These are phyloP conservation scores for Pteria penguin DNA, from an alignment of 2,888 invertebrate species.

Conservation along the genomic window DNA sequence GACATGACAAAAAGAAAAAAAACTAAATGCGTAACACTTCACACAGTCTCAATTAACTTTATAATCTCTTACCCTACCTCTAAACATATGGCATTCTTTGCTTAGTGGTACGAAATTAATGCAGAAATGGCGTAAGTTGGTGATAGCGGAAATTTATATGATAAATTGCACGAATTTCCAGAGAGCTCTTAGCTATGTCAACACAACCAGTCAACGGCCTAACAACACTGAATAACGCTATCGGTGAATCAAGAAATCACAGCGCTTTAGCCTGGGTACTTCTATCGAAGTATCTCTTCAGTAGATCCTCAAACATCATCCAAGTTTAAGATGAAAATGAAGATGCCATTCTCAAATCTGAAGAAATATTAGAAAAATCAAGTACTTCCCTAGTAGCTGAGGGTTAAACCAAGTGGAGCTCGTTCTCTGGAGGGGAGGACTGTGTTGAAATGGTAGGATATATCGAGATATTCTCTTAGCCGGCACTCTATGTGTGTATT, in stretches of 20 bases:
- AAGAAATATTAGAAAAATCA: too few species aligned
- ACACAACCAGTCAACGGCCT: not conserved
- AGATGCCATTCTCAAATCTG: conserved; percentile 8
- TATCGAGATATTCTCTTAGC: too few species aligned
- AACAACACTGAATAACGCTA: conserved; percentile 8
- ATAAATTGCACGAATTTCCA: conserved; percentile 40
- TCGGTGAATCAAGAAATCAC: conserved; percentile 1
- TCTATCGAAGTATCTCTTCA: too few species aligned
- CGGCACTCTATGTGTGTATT: too few species aligned
- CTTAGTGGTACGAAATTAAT: conserved; percentile 33
- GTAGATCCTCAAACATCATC: too few species aligned
- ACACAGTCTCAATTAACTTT: not conserved
- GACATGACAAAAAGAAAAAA: too few species aligned
- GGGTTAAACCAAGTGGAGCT: too few species aligned
- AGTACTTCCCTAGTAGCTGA: too few species aligned
- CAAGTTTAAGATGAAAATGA: too few species aligned
- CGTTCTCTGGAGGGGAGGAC: too few species aligned
- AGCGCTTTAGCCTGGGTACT: not conserved
- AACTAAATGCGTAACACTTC: not conserved
- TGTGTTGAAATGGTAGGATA: too few species aligned
- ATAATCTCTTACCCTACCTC: not conserved
- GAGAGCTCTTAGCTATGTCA: conserved; percentile 23
- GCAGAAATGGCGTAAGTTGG: conserved; percentile 26
- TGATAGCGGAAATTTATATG: conserved; percentile 38
- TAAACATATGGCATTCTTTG: conserved; percentile 42